These are phyloP conservation scores for Drosophila subobscura DNA, from an alignment of 1,140 invertebrate species.

Conservation along the genomic window DNA sequence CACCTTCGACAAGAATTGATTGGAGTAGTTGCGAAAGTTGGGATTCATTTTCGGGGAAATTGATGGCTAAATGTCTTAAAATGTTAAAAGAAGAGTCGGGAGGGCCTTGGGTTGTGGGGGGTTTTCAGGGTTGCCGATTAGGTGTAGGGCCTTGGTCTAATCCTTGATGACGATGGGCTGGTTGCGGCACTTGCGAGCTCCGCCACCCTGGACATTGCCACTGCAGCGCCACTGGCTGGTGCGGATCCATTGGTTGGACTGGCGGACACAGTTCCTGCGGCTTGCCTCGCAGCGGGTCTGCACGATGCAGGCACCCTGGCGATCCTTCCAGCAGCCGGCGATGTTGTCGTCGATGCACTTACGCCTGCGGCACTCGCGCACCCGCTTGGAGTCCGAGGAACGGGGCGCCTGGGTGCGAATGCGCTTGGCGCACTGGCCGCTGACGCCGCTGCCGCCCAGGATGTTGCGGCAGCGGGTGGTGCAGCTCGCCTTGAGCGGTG, in stretches of 20 bases:
- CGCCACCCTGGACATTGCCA: slow-evolving; percentile 10
- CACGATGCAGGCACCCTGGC: slow-evolving; percentile 22
- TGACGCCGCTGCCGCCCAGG: slow-evolving; percentile 28
- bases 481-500: slow-evolving; percentile 11
- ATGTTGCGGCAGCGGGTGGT: slow-evolving; percentile 38
- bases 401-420: neutral
- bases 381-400: slow-evolving; percentile 7
- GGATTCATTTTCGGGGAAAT: too few species aligned
- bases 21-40: too few species aligned
- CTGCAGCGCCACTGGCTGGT: slow-evolving; percentile 31
- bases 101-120: too few species aligned
- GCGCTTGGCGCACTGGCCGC: slow-evolving; percentile 36
- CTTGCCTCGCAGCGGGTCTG: slow-evolving; percentile 42
- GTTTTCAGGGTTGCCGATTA: too few species aligned
- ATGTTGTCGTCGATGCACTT: slow-evolving; percentile 43
- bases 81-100: too few species aligned
- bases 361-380: slow-evolving; percentile 24
- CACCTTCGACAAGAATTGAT: too few species aligned
- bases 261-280: slow-evolving; percentile 26
- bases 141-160: neutral
- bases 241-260: slow-evolving; percentile 28
- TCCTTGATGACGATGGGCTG: slow-evolving; percentile 25
- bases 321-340: slow-evolving; percentile 37
- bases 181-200: slow-evolving; percentile 18
- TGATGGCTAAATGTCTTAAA: too few species aligned